phyloP scores from a whole-genome alignment of 2,797 vertebrate species.

The Fistularia tabacaria region DNA sequence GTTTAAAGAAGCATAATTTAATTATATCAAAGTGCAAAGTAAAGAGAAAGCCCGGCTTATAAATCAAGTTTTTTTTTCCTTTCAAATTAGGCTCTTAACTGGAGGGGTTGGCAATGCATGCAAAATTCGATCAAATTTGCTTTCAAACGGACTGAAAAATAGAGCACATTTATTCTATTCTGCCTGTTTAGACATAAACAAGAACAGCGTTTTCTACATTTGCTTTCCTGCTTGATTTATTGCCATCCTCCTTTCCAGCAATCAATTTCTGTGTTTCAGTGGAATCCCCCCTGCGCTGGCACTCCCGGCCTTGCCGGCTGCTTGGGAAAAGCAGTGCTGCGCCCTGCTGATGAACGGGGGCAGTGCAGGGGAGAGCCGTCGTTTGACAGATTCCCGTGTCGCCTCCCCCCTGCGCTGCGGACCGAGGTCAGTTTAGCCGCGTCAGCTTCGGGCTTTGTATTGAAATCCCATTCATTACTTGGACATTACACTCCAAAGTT shows the following conservation, averaged over 20 bases:
- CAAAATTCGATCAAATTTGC: conserved; percentile 73
- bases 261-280: conserved; percentile 73
- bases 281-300: conserved; percentile 6
- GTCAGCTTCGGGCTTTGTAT: neutral
- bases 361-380: conserved; percentile 36
- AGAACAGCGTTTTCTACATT: conserved; percentile 76
- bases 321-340: conserved; percentile 88
- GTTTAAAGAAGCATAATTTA: conserved; percentile 35
- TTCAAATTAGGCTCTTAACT: conserved; percentile 48
- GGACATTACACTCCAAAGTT: neutral
- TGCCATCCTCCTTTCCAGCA: conserved; percentile 73
- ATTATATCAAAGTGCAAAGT: conserved; percentile 47
- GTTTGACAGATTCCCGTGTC: too few relatives aligned
- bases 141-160: conserved; percentile 79
- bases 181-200: conserved; percentile 78
- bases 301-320: conserved; percentile 2
- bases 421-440: neutral
- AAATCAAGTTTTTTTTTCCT: conserved; percentile 46
- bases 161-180: conserved; percentile 76
- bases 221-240: conserved; percentile 77
- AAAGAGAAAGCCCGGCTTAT: conserved; percentile 48
- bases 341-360: conserved; percentile 79
- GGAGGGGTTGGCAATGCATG: conserved; percentile 60
- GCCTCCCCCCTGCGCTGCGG: too few relatives aligned
- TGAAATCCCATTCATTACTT: conserved; percentile 10